These are phyloP conservation scores for Scomber colias DNA, from an alignment of 2,113 vertebrate genomes.

Conservation along the genomic window DNA sequence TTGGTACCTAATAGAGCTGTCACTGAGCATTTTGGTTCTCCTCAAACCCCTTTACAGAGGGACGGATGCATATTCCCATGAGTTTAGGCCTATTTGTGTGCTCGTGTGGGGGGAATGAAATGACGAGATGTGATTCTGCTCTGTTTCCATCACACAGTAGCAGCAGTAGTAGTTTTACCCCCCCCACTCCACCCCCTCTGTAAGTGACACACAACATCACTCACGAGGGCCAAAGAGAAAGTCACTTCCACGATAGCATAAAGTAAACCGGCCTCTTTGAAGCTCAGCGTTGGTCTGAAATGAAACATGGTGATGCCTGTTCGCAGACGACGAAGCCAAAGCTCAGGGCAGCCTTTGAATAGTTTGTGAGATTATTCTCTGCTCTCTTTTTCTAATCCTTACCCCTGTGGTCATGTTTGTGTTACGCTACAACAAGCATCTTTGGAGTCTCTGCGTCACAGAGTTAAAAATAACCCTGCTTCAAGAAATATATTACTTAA, in stretches of 20 bases:
- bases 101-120: slow-evolving; percentile 52
- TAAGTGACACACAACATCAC: slow-evolving; percentile 41
- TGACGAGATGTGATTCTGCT: slow-evolving; percentile 56
- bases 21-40: slow-evolving; percentile 71
- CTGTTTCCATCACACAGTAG: slow-evolving; percentile 34
- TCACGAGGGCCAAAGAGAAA: slow-evolving; percentile 10
- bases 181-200: neutral
- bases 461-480: slow-evolving; percentile 78
- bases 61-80: slow-evolving; percentile 59
- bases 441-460: slow-evolving; percentile 56
- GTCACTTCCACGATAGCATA: slow-evolving; percentile 4
- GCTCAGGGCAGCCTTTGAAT: slow-evolving; percentile 30
- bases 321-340: slow-evolving; percentile 13
- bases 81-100: slow-evolving; percentile 68
- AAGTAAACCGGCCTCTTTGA: neutral
- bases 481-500: slow-evolving; percentile 66
- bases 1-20: slow-evolving; percentile 82
- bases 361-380: slow-evolving; percentile 51
- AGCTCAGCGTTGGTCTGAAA: slow-evolving; percentile 8
- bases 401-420: slow-evolving; percentile 35
- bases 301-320: neutral
- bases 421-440: slow-evolving; percentile 70
- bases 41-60: slow-evolving; percentile 66
- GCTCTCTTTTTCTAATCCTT: slow-evolving; percentile 46
- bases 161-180: neutral